A percentile compares a stretch with the other conserved stretches of the same genome.
These are phyloP conservation scores for Pholis gunnellus DNA, from an alignment of 2,113 vertebrate genomes.

Conservation along the genomic window DNA sequence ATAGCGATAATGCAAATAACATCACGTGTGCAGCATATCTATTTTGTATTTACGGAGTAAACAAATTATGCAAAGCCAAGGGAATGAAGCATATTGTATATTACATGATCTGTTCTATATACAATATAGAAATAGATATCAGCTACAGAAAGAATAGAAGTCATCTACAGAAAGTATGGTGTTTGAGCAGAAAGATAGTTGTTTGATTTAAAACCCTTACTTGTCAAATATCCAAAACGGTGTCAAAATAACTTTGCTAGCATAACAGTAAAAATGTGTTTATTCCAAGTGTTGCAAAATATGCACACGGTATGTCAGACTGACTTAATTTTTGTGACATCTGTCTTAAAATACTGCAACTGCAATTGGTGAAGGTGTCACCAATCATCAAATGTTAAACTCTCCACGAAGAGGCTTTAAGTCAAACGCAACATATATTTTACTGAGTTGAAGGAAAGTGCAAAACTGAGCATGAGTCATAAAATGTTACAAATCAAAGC, in stretches of 20 bases:
- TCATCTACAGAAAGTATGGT: neutral
- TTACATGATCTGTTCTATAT: neutral
- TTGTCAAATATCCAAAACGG: conserved; percentile 16
- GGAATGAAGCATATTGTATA: neutral
- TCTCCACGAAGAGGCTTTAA: conserved; percentile 7
- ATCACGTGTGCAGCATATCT: conserved; percentile 23
- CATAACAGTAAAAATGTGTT: neutral
- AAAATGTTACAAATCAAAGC: conserved; percentile 5
- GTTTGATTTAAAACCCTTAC: neutral
- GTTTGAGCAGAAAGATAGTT: neutral
- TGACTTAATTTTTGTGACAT: conserved; percentile 25
- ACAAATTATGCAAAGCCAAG: neutral
- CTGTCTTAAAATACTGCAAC: conserved; percentile 21
- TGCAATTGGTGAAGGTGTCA: conserved; percentile 21
- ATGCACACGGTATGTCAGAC: neutral
- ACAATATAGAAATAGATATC: neutral
- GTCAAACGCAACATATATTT: conserved; percentile 16
- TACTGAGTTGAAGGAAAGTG: neutral
- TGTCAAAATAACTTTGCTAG: conserved; percentile 14
- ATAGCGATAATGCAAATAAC: conserved; percentile 28
- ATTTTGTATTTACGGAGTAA: conserved; percentile 31
- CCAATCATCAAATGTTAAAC: conserved; percentile 19
- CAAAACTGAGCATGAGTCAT: conserved; percentile 32
- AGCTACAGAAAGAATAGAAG: neutral
- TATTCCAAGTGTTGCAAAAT: conserved; percentile 13